Evolutionary conservation across 2,888 invertebrate genomes (phyloP).

Genomic region (Branchellion lobata): DNA sequence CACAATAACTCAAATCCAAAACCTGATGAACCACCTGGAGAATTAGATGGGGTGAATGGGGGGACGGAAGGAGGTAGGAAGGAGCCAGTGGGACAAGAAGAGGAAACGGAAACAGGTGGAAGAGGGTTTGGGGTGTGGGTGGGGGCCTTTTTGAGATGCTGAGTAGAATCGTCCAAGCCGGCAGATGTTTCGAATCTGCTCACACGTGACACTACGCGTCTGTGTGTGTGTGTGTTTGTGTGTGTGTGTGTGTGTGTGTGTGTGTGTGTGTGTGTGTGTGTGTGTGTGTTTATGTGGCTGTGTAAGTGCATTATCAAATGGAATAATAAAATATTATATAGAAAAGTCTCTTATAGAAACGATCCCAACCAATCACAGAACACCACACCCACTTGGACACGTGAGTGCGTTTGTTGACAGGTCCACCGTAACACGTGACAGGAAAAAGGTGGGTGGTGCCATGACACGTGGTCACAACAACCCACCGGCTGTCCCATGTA

Average conservation of each 20-base stretch:
- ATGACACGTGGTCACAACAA: conserved; percentile 87
- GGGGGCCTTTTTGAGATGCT: conserved; percentile 49
- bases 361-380: too few relatives aligned
- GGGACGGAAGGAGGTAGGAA: background rate
- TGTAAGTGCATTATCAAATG: too few relatives aligned
- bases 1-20: too few relatives aligned
- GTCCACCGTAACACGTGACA: conserved; percentile 88
- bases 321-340: too few relatives aligned
- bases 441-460: conserved; percentile 98
- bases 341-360: too few relatives aligned
- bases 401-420: conserved; percentile 66
- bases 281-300: too few relatives aligned
- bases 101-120: conserved; percentile 60
- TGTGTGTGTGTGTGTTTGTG: background rate
- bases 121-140: conserved; percentile 51
- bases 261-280: conserved; percentile 89
- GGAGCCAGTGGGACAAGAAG: conserved; percentile 53
- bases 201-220: conserved; percentile 67
- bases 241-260: conserved; percentile 66
- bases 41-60: background rate
- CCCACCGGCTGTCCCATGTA: conserved; percentile 89
- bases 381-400: conserved; percentile 22
- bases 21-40: background rate
- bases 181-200: conserved; percentile 94
- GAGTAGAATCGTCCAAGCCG: conserved; percentile 69